These are phyloP conservation scores for Neotoma lepida DNA, from an alignment of 2,113 vertebrate species.

Conservation along the genomic window DNA sequence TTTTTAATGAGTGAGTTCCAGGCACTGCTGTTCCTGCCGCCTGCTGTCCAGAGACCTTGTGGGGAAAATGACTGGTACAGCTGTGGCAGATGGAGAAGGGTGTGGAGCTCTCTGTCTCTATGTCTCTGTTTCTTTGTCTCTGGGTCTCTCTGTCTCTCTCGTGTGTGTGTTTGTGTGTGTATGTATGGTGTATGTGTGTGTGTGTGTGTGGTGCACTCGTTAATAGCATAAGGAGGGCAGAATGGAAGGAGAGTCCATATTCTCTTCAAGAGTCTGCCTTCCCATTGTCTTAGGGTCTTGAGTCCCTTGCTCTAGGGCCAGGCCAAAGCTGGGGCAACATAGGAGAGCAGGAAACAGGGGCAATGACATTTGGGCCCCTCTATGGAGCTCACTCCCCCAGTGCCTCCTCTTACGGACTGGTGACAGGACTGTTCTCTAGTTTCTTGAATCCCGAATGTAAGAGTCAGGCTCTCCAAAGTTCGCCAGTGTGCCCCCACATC, in stretches of 20 bases:
- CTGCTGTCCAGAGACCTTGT: background rate
- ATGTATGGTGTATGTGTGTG: background rate
- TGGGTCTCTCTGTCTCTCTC: background rate
- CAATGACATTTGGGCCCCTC: background rate
- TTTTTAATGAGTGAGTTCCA: background rate
- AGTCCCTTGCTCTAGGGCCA: background rate
- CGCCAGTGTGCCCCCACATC: background rate
- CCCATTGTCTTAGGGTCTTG: background rate
- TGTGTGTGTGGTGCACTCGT: background rate
- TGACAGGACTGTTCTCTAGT: background rate
- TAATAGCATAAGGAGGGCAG: background rate
- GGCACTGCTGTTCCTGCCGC: background rate
- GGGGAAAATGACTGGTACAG: background rate
- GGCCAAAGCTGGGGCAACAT: background rate
- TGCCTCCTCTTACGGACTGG: background rate
- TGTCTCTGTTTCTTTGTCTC: background rate
- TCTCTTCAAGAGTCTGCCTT: background rate
- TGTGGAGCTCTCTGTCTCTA: background rate
- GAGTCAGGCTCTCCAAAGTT: background rate
- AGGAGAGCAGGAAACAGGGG: background rate
- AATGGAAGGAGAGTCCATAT: background rate
- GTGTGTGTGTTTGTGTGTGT: background rate
- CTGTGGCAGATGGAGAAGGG: background rate
- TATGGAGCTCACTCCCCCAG: accelerated
- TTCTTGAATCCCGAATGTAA: background rate